These are phyloP conservation scores for Anolis sagrei DNA, from an alignment of 2,113 vertebrate genomes.

Conservation along the genomic window DNA sequence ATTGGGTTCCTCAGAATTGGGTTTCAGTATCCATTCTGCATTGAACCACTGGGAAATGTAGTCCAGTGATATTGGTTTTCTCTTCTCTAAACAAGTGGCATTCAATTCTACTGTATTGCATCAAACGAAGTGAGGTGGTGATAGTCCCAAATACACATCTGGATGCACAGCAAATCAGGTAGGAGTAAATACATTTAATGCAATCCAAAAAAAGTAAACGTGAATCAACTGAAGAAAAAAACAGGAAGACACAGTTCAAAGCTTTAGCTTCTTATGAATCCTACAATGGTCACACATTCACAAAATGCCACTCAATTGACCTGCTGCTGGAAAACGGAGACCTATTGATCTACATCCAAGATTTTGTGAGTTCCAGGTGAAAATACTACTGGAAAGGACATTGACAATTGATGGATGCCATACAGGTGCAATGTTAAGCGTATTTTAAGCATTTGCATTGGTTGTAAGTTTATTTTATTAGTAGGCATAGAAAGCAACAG, in stretches of 20 bases:
- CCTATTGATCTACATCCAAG: not conserved
- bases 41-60: not conserved
- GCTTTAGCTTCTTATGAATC: not conserved
- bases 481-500: not conserved
- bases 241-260: not conserved
- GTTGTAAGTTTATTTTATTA: not conserved
- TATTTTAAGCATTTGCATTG: not conserved
- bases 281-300: not conserved
- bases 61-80: not conserved
- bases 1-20: not conserved
- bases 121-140: not conserved
- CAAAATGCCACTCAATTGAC: too few relatives aligned
- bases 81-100: not conserved
- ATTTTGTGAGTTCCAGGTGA: not conserved
- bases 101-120: not conserved
- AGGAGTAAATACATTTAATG: not conserved
- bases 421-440: not conserved
- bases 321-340: not conserved
- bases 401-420: not conserved
- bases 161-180: not conserved
- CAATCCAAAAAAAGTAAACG: not conserved
- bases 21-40: not conserved
- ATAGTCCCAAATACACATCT: not conserved
- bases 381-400: not conserved
- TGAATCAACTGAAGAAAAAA: not conserved